phyloP scores from a whole-genome alignment of 2,888 invertebrate genomes.

The Vanessa cardui region DNA sequence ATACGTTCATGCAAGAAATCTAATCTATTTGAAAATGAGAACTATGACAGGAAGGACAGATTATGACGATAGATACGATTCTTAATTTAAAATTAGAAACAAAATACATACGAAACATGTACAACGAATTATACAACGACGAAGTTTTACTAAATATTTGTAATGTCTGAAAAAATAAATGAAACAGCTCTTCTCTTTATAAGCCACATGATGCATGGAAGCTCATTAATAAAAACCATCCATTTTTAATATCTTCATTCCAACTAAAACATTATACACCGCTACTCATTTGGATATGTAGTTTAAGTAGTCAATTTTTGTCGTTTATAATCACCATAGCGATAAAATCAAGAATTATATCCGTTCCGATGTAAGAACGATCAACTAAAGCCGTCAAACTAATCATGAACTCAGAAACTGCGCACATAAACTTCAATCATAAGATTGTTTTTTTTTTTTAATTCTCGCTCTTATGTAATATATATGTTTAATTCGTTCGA shows the following conservation, averaged over 20 bases:
- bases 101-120: too few relatives aligned
- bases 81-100: too few relatives aligned
- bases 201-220: not conserved
- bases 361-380: constrained; percentile 16
- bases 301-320: constrained; percentile 19
- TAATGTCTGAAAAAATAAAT: too few relatives aligned
- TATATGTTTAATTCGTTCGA: not conserved
- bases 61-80: too few relatives aligned
- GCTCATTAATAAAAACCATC: not conserved
- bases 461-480: not conserved
- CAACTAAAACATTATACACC: constrained; percentile 1
- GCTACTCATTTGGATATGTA: constrained; percentile 10
- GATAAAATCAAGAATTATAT: constrained; percentile 25
- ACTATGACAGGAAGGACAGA: too few relatives aligned
- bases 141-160: too few relatives aligned
- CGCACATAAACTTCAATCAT: not conserved
- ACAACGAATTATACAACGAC: too few relatives aligned
- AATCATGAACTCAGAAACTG: constrained; percentile 13
- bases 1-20: too few relatives aligned
- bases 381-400: constrained; percentile 16
- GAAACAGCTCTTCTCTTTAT: too few relatives aligned
- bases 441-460: not conserved
- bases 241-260: not conserved
- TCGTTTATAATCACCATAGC: constrained; percentile 21
- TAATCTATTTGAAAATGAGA: too few relatives aligned